Evolutionary conservation across 2,797 vertebrate species (phyloP).

Genomic region (Zalophus californianus): DNA sequence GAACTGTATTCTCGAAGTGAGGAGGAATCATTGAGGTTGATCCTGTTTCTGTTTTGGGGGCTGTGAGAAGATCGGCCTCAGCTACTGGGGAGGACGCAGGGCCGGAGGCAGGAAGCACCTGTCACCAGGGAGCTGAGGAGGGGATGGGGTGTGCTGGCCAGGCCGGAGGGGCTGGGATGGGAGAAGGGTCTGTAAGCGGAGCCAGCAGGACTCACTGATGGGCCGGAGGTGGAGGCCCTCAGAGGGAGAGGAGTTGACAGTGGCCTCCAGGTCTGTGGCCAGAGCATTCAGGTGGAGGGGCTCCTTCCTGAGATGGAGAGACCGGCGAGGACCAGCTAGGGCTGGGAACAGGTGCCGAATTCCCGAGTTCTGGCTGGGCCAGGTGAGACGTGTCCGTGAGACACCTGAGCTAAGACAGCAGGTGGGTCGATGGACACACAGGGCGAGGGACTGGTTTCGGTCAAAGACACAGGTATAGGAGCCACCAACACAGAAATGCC

Average conservation of each 20-base stretch:
- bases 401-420: rapidly evolving
- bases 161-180: rapidly evolving
- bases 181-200: neutral
- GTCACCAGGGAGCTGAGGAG: neutral
- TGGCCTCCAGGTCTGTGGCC: neutral
- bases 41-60: rapidly evolving
- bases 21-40: rapidly evolving
- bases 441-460: rapidly evolving
- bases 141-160: rapidly evolving
- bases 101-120: neutral
- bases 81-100: rapidly evolving
- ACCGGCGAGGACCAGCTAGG: neutral
- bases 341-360: neutral
- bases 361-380: neutral
- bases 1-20: neutral
- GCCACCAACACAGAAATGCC: too few species aligned
- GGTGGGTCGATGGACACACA: rapidly evolving
- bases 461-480: neutral
- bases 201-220: rapidly evolving
- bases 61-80: neutral
- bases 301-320: neutral
- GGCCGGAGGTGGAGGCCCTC: rapidly evolving
- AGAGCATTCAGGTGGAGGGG: neutral
- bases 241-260: neutral
- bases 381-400: neutral